A percentile compares a stretch with the other conserved stretches of the same genome.
Evolutionary conservation across 2,888 invertebrate genomes (phyloP).

Genomic region (Apodemia duryi): DNA sequence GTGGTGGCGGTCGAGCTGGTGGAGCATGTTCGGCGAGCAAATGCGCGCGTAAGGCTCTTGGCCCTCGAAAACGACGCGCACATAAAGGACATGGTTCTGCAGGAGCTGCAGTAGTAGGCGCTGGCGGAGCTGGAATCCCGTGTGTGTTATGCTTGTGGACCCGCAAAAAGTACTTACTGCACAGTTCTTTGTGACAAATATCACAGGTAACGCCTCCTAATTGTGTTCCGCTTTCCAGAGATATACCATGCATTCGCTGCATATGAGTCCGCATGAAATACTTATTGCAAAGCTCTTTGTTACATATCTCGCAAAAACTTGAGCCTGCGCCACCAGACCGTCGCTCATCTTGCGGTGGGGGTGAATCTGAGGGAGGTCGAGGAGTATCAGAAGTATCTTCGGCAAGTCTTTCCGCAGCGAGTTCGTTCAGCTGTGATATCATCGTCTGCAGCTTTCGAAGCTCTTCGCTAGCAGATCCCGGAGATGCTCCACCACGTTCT

Average conservation of each 20-base stretch:
- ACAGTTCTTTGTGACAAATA: conserved; percentile 98
- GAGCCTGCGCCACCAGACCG: conserved; percentile 76
- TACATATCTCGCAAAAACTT: conserved; percentile 98
- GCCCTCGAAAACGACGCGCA: conserved; percentile 90
- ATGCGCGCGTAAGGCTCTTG: conserved; percentile 93
- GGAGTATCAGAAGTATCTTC: conserved; percentile 55
- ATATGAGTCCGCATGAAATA: conserved; percentile 99
- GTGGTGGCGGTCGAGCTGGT: conserved; percentile 62
- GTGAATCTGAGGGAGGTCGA: conserved; percentile 58
- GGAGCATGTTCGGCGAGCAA: conserved; percentile 91
- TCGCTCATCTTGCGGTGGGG: conserved; percentile 66
- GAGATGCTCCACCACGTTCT: conserved; percentile 79
- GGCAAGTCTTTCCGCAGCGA: conserved; percentile 79
- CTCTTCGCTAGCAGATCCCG: conserved; percentile 88
- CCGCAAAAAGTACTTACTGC: conserved; percentile 97
- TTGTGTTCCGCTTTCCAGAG: conserved; percentile 94
- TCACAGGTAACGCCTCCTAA: conserved; percentile 97
- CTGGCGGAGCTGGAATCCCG: conserved; percentile 93
- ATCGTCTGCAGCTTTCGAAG: conserved; percentile 93
- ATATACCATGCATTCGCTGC: conserved; percentile 98
- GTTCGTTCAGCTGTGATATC: conserved; percentile 92
- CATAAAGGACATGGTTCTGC: conserved; percentile 87
- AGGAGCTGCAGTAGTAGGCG: conserved; percentile 71
- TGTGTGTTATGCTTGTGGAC: conserved; percentile 99
- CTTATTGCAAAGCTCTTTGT: conserved; percentile 99